Percentiles rank a stretch among this genome's conserved stretches.
Evolutionary conservation across 2,888 invertebrate genomes (phyloP).

Genomic region (Gibbula magus): DNA sequence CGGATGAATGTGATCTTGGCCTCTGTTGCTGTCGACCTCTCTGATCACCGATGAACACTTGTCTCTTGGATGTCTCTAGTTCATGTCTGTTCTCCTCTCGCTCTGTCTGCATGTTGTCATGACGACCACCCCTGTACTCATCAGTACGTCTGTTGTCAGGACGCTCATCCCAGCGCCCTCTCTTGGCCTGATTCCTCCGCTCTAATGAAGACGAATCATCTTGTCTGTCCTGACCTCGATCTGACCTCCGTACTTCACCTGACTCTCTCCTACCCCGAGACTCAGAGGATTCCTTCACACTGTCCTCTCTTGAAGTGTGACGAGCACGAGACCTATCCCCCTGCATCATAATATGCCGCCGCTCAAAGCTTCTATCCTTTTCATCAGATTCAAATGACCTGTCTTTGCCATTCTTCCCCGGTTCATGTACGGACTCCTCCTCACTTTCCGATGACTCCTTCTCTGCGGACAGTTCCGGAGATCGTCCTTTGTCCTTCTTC

Average conservation of each 20-base stretch:
- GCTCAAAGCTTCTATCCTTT: neutral
- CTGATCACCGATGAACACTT: neutral
- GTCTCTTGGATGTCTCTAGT: too few species aligned
- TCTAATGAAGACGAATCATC: neutral
- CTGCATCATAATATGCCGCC: neutral
- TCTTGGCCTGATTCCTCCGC: neutral
- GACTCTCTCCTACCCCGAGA: too few species aligned
- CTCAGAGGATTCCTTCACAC: too few species aligned
- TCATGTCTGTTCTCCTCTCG: neutral
- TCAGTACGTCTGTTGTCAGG: neutral
- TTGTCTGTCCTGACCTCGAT: neutral
- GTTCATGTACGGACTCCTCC: conserved; percentile 30
- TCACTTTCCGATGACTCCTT: conserved; percentile 32
- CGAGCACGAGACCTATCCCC: neutral
- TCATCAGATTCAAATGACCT: neutral
- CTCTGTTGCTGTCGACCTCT: neutral
- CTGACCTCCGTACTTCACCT: too few species aligned
- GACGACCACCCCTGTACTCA: neutral
- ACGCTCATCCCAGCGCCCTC: conserved; percentile 3
- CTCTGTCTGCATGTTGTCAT: neutral
- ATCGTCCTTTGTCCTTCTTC: conserved; percentile 56
- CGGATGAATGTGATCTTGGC: neutral
- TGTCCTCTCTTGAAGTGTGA: neutral
- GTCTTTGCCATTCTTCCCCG: conserved; percentile 31
- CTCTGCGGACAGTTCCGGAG: neutral